Percentiles rank a stretch among this genome's conserved stretches.
Conservation (phyloP, 1,140 invertebrate genomes). For the Plodia interpunctella region DNA sequence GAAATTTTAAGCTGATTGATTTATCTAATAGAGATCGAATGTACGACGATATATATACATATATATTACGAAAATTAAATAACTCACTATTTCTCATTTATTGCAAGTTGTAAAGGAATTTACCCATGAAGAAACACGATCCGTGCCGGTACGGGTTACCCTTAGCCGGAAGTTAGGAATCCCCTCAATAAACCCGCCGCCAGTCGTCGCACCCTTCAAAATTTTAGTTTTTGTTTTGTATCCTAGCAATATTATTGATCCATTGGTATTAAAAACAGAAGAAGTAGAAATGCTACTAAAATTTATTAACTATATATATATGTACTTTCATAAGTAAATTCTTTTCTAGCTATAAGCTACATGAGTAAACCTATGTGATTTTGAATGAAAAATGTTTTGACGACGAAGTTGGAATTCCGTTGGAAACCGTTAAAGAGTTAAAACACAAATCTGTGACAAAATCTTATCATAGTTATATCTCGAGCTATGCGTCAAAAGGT, state of each 20-base stretch:
- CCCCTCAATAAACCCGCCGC: slow-evolving; percentile 33
- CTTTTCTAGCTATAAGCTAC: too few relatives aligned
- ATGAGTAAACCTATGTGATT: too few relatives aligned
- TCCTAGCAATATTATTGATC: slow-evolving; percentile 49
- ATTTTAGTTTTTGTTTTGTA: slow-evolving; percentile 47
- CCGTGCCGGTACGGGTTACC: slow-evolving; percentile 32
- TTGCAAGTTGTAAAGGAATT: too few relatives aligned
- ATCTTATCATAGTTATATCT: background rate
- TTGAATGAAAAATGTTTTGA: too few relatives aligned
- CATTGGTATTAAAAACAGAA: background rate
- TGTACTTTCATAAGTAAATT: too few relatives aligned
- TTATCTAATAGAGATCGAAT: too few relatives aligned
- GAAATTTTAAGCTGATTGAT: too few relatives aligned
- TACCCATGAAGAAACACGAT: slow-evolving; percentile 17
- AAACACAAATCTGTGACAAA: background rate
- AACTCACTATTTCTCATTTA: too few relatives aligned
- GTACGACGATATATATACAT: too few relatives aligned
- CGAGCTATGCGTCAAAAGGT: background rate
- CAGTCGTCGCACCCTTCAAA: slow-evolving; percentile 17
- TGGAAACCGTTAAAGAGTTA: background rate
- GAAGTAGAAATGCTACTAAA: too few relatives aligned
- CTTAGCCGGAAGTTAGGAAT: slow-evolving; percentile 62
- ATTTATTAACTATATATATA: too few relatives aligned
- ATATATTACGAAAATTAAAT: too few relatives aligned
- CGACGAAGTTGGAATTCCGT: background rate